These are phyloP conservation scores for Cyanocitta stelleri DNA, from an alignment of 2,113 vertebrate genomes.

Conservation along the genomic window DNA sequence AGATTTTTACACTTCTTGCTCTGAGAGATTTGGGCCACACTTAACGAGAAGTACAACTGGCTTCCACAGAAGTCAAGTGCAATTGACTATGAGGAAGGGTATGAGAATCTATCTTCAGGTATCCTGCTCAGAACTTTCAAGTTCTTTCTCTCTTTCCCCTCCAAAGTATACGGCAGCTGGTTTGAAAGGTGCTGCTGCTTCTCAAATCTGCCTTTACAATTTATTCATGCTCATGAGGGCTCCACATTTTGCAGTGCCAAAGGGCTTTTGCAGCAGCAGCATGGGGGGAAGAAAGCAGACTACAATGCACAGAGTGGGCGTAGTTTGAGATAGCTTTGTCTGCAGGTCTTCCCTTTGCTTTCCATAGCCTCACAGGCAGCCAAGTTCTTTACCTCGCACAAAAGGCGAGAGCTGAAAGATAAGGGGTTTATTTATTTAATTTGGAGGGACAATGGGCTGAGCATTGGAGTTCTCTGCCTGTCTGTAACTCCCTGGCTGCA, in stretches of 20 bases:
- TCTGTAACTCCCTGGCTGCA: not conserved
- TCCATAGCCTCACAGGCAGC: not conserved
- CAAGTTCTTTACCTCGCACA: not conserved
- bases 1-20: not conserved
- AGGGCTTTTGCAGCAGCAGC: not conserved
- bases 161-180: not conserved
- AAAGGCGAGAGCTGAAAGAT: not conserved
- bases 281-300: not conserved
- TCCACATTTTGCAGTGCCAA: not conserved
- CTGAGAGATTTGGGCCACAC: not conserved
- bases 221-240: not conserved
- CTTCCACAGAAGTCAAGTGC: not conserved
- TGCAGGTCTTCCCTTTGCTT: not conserved
- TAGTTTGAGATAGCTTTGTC: constrained; percentile 29
- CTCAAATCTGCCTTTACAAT: not conserved
- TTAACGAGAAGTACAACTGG: not conserved
- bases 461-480: not conserved
- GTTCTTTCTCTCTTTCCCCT: not conserved
- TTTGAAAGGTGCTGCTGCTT: not conserved
- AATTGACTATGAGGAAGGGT: not conserved
- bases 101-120: not conserved
- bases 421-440: constrained; percentile 25
- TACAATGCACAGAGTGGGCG: not conserved
- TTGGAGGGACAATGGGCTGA: not conserved
- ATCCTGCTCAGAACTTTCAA: not conserved